Conservation (phyloP, 2,113 vertebrate genomes). For the Galeopterus variegatus region DNA sequence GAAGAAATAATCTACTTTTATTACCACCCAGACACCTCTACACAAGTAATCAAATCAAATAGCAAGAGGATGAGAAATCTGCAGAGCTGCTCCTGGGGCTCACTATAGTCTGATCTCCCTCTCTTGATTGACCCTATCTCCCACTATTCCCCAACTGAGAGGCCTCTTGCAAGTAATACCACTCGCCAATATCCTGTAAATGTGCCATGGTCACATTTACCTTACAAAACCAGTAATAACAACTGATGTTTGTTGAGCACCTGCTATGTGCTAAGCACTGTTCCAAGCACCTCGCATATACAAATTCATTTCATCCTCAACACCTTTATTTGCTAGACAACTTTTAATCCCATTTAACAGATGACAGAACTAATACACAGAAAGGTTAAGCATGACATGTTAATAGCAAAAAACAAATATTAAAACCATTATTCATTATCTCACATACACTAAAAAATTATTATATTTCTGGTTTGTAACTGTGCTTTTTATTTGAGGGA, state of each 20-base stretch:
- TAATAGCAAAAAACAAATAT: slow-evolving; percentile 40
- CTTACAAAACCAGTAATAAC: neutral
- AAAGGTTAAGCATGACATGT: neutral
- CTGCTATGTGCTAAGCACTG: neutral
- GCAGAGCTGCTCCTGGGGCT: neutral
- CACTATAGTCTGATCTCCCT: neutral
- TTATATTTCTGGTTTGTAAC: neutral
- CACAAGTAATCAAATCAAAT: neutral
- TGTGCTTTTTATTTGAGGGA: neutral
- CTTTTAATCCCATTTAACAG: neutral
- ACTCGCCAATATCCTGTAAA: neutral
- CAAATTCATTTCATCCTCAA: neutral
- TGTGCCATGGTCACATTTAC: neutral
- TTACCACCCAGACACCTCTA: neutral
- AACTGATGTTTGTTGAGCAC: neutral
- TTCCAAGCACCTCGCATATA: neutral
- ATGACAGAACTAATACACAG: neutral
- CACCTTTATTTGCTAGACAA: neutral
- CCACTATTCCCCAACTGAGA: neutral
- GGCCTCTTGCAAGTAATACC: neutral
- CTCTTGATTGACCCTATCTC: neutral
- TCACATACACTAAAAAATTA: slow-evolving; percentile 33
- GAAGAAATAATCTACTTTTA: neutral
- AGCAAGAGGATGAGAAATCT: neutral
- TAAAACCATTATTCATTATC: neutral